A percentile compares a stretch with the other conserved stretches of the same genome.
These are phyloP conservation scores for Agrochola lota DNA, from an alignment of 2,888 invertebrate species.

Conservation along the genomic window DNA sequence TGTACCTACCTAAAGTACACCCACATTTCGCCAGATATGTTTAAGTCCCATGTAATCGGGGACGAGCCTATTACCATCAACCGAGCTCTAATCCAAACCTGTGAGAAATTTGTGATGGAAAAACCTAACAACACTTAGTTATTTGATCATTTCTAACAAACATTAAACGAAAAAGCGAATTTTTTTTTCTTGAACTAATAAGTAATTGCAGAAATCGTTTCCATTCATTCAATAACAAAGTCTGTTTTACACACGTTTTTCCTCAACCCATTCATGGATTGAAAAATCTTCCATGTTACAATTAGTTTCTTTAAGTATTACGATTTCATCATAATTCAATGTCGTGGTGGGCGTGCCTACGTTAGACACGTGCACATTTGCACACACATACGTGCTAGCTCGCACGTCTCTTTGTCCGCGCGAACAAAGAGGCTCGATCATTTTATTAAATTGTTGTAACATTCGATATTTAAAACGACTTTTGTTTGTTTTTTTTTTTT, in stretches of 20 bases:
- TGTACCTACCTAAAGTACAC: too few species aligned
- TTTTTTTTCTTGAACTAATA: not conserved
- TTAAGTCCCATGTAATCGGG: too few species aligned
- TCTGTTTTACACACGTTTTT: conserved; percentile 48
- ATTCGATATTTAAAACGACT: conserved; percentile 32
- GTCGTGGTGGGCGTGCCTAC: conserved; percentile 36
- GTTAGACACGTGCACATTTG: conserved; percentile 54
- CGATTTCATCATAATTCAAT: conserved; percentile 58
- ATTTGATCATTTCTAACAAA: not conserved
- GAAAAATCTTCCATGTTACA: conserved; percentile 53
- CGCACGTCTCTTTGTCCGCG: conserved; percentile 66
- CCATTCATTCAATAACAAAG: conserved; percentile 47
- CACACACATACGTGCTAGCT: conserved; percentile 63
- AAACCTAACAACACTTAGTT: too few species aligned
- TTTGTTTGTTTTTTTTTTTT: conserved; percentile 20
- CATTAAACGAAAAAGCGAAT: not conserved
- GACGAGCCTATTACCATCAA: too few species aligned
- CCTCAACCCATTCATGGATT: conserved; percentile 48
- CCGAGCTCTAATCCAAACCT: too few species aligned
- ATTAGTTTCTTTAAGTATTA: conserved; percentile 55
- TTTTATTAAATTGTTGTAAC: conserved; percentile 27
- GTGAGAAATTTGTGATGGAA: not conserved
- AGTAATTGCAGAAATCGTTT: conserved; percentile 28
- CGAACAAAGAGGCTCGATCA: conserved; percentile 59
- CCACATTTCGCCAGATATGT: too few species aligned